Conservation (phyloP, 2,888 invertebrate species). For the Furcula furcula region DNA sequence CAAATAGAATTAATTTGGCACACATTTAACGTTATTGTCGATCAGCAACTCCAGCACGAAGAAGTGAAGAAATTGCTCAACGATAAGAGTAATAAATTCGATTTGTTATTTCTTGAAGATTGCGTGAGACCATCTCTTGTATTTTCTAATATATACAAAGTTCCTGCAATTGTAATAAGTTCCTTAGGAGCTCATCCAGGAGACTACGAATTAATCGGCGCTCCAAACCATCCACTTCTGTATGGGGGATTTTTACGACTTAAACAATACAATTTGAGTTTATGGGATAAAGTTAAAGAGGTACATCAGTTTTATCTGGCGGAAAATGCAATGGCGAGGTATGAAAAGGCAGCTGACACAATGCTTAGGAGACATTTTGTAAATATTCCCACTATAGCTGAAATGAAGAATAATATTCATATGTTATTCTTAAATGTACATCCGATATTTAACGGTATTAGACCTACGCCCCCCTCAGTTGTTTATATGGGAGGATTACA, state of each 20-base stretch:
- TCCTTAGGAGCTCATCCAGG: conserved; percentile 5
- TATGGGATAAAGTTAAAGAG: not conserved
- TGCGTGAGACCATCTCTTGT: conserved; percentile 11
- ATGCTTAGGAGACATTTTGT: not conserved
- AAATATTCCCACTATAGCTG: not conserved
- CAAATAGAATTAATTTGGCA: conserved; percentile 1
- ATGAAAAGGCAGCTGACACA: not conserved
- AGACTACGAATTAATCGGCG: conserved; percentile 8
- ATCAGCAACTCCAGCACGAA: conserved; percentile 7
- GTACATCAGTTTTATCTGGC: not conserved
- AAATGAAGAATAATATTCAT: not conserved
- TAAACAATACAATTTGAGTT: not conserved
- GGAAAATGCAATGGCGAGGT: not conserved
- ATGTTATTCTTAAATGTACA: conserved; percentile 8
- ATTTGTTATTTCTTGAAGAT: conserved; percentile 26
- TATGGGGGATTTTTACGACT: not conserved
- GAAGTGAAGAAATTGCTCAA: conserved; percentile 17
- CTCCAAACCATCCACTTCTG: conserved; percentile 4
- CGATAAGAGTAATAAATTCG: conserved; percentile 19
- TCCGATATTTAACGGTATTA: conserved; percentile 30
- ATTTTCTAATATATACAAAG: conserved; percentile 23
- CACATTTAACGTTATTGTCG: not conserved
- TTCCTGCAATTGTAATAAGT: conserved; percentile 29
- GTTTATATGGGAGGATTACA: too few relatives aligned
- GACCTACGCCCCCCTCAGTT: not conserved